Base-by-base conservation (phyloP, 2,888 invertebrate species). In the Carabus problematicus region DNA sequence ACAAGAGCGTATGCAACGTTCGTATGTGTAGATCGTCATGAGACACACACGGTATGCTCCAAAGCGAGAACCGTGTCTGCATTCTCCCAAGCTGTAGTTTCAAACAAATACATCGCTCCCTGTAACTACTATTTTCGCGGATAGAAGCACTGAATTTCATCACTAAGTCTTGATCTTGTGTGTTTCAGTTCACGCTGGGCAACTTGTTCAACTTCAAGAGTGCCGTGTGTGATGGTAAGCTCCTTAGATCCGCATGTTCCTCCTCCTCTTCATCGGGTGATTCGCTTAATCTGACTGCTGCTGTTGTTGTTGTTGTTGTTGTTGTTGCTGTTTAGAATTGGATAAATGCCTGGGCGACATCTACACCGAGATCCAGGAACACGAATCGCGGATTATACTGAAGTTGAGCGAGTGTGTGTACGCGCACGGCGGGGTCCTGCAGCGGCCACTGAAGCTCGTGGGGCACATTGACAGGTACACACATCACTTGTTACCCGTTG, bases 331-430 rank as follows among this genome's bases (percentile, higher is more conserved):
- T n/a, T n/a, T n/a, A 88, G 93, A 93, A 78, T 78, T 95, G 75
- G 95, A 96, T 79, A 81, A 84, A 70, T 83, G 88, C 73, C 84
- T 94, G 70, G 95, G 95, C 43, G 92, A 95, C 81, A 88, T 91
- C 43, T 88, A 91, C 76, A 86, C 89, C 9, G 91, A 91, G 77
- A 93, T 95, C 75, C 87, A 89, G 75, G 91, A 92, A 70, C 89
- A 91, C 74, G 94, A 96, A 82, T 90, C 90, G 3, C 84, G 88
- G 67, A 91, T 95, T 75, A 89, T 94, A 86, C 84, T 89, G 78
- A 81, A 86, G 9, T 82, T 93, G 52, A 87, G 90, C 7, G 81
- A 86, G 70, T 85, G 86, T 70, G 84, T 93, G 18, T 81, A 89
- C 73, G 85, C 88, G 71, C 83, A 89, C 72, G 80, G 88, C 29